Evolutionary conservation across 2,113 vertebrate species (phyloP).

Genomic region (Coreoperca whiteheadi): DNA sequence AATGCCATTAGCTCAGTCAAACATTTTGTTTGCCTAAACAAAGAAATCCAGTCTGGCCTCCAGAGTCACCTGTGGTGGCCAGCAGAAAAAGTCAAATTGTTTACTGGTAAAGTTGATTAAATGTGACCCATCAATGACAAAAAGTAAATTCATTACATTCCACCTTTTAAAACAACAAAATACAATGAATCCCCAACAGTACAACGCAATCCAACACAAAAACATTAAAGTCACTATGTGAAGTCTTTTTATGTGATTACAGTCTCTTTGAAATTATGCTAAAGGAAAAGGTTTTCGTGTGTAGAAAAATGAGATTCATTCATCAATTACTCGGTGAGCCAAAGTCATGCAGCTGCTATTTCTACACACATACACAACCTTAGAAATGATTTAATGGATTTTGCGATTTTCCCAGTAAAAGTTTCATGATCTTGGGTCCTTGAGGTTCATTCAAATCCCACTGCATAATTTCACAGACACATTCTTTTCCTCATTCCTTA

Average conservation of each 20-base stretch:
- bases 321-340: too few relatives aligned
- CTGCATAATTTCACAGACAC: not conserved
- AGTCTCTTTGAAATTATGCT: too few relatives aligned
- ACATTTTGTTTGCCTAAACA: constrained; percentile 48
- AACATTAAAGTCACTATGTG: too few relatives aligned
- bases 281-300: too few relatives aligned
- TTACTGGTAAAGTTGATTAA: not conserved
- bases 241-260: not conserved
- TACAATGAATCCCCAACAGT: too few relatives aligned
- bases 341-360: too few relatives aligned
- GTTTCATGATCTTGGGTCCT: too few relatives aligned
- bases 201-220: too few relatives aligned
- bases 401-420: not conserved
- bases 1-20: constrained; percentile 61
- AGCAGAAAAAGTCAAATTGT: not conserved
- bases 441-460: not conserved
- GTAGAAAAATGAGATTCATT: too few relatives aligned
- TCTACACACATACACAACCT: too few relatives aligned
- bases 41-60: constrained; percentile 32
- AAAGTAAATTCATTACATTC: not conserved
- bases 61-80: not conserved
- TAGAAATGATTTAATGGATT: too few relatives aligned
- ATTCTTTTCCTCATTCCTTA: constrained; percentile 15
- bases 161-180: too few relatives aligned
- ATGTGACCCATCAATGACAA: not conserved